Percentiles rank a stretch among this genome's conserved stretches.
Conservation (phyloP, 2,797 vertebrate species). For the Tokudaia muenninki region DNA sequence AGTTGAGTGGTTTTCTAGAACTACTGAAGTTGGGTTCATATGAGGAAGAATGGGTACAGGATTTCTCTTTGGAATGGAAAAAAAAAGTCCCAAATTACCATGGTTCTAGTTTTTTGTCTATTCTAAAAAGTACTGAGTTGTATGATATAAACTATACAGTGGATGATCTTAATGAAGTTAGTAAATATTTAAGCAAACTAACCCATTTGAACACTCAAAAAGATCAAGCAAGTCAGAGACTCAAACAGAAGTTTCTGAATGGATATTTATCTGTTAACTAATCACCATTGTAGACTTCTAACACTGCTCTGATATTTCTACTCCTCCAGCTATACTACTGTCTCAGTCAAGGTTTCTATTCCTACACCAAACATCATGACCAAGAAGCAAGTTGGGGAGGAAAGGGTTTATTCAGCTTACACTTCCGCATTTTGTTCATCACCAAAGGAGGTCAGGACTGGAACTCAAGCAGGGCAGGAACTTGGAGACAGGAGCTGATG, state of each 20-base stretch:
- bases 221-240: neutral
- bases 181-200: neutral
- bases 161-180: neutral
- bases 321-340: no score
- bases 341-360: neutral
- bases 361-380: neutral
- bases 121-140: neutral
- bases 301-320: neutral
- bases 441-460: neutral
- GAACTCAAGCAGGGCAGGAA: neutral
- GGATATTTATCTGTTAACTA: neutral
- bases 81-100: neutral
- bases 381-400: neutral
- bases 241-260: neutral
- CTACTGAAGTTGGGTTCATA: neutral
- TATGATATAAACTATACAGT: neutral
- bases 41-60: neutral
- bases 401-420: neutral
- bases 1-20: neutral
- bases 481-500: neutral
- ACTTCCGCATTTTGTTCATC: neutral
- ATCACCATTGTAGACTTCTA: neutral
- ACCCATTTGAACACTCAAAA: neutral
- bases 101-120: neutral
- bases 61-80: neutral